Base-by-base conservation (phyloP, 2,113 vertebrate species). In the Pagrus major region DNA sequence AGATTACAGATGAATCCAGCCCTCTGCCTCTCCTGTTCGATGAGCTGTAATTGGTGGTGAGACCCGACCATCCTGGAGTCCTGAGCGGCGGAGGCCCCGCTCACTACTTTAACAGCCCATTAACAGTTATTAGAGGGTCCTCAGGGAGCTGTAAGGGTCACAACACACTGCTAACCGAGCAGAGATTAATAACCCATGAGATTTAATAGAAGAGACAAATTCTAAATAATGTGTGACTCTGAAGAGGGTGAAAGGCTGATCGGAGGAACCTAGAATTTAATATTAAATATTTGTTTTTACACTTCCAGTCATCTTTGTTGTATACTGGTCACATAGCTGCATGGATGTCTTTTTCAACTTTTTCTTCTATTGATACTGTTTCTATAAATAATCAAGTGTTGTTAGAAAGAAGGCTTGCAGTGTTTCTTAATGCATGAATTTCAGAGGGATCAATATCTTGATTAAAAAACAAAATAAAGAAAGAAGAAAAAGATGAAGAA, bases 41-140 rank as follows among this genome's bases (percentile, higher is more conserved):
- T 95, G 94, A 94, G 91, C 93, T 91, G 71, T 95, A 95, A 95
- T 94, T 94, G 93, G 81, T 82, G 90, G 88, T 90, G 92, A 92
- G 78, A 70, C 51, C 70, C 54, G n/a, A 79, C 79, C 88, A 85
- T 83, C 86, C n/a, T n/a, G n/a, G 66, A 76, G 78, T 81, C 35
- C 44, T 23, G 75, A 89, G 85, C 64, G 66, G 51, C 5, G 18
- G 25, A 60, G 72, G 71, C 71, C 88, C 88, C 79, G 29, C 88
- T 93, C 88, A 68, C 84, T 84, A 85, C 85, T 93, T 89, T 92
- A 95, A 87, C 89, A 93, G 85, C 85, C 94, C 94, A 95, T 95
- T 93, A 93, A 91, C 78, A 25, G 85, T 92, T 89, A 92, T 90
- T 88, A 92, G 46, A 73, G 78, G 83, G 72, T 88, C 89, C 89